These are phyloP conservation scores for Etia nguti DNA, from an alignment of 2,113 vertebrate species.

Conservation along the genomic window DNA sequence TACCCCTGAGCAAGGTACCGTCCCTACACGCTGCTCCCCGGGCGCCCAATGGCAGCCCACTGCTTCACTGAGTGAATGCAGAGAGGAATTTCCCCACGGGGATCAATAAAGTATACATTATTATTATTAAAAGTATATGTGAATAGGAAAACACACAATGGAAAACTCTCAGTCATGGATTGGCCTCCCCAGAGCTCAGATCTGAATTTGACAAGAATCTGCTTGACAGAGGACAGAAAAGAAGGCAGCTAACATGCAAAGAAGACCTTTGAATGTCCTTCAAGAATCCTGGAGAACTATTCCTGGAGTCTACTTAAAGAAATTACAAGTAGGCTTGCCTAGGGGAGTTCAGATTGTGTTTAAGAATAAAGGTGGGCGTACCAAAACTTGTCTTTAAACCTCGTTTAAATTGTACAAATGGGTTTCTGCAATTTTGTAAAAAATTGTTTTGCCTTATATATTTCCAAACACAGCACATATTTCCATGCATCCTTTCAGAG, in stretches of 20 bases:
- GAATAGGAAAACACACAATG: background rate
- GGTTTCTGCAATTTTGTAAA: background rate
- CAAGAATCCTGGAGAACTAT: background rate
- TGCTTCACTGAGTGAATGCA: too few relatives aligned
- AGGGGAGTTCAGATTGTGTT: too few relatives aligned
- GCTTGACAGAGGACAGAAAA: background rate
- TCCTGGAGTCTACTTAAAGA: too few relatives aligned
- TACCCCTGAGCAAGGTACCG: too few relatives aligned
- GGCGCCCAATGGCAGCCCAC: too few relatives aligned
- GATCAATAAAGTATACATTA: too few relatives aligned
- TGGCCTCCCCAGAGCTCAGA: background rate
- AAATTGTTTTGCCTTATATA: background rate
- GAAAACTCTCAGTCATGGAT: background rate
- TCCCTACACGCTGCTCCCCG: too few relatives aligned
- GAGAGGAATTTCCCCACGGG: too few relatives aligned
- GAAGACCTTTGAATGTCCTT: background rate
- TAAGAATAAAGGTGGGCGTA: rapidly evolving
- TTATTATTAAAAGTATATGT: background rate
- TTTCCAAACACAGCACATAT: background rate
- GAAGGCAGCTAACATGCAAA: background rate
- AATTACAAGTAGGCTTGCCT: too few relatives aligned
- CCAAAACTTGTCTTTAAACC: background rate
- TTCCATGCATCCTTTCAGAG: background rate
- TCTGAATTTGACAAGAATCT: background rate
- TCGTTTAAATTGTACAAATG: background rate